These are phyloP conservation scores for Gymnoscopelus microlampas DNA, from an alignment of 2,797 vertebrate species.

Conservation along the genomic window DNA sequence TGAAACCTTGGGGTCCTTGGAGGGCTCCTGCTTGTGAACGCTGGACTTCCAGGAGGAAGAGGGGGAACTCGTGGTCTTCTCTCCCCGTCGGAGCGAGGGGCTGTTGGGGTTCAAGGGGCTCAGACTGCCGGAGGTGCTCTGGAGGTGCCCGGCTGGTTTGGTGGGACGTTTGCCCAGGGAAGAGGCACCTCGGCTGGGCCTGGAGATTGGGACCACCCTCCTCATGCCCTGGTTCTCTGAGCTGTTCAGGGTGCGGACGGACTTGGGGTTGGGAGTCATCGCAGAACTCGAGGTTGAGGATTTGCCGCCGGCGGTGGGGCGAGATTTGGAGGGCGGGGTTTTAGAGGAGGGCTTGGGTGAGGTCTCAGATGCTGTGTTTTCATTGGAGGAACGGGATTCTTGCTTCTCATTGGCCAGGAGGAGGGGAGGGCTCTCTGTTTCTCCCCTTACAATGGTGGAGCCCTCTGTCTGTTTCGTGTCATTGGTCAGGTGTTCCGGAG, in stretches of 20 bases:
- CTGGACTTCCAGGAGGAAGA: slow-evolving; percentile 69
- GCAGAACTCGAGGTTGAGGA: slow-evolving; percentile 14
- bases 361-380: not conserved
- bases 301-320: not conserved
- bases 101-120: not conserved
- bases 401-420: not conserved
- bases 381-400: not conserved
- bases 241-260: slow-evolving; percentile 80
- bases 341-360: slow-evolving; percentile 20
- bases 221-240: slow-evolving; percentile 87
- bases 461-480: not conserved
- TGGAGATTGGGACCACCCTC: slow-evolving; percentile 88
- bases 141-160: slow-evolving; percentile 50
- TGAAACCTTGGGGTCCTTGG: slow-evolving; percentile 57
- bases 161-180: slow-evolving; percentile 65
- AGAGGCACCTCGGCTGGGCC: slow-evolving; percentile 56
- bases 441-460: not conserved
- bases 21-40: slow-evolving; percentile 73
- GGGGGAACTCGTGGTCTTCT: slow-evolving; percentile 61
- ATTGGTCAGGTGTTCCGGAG: not conserved
- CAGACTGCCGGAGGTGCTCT: slow-evolving; percentile 57
- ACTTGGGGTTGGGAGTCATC: slow-evolving; percentile 43
- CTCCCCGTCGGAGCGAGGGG: slow-evolving; percentile 24
- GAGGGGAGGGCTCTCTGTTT: not conserved
- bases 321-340: slow-evolving; percentile 30